Evolutionary conservation across 2,113 vertebrate species (phyloP).

Genomic region (Ageneiosus marmoratus): DNA sequence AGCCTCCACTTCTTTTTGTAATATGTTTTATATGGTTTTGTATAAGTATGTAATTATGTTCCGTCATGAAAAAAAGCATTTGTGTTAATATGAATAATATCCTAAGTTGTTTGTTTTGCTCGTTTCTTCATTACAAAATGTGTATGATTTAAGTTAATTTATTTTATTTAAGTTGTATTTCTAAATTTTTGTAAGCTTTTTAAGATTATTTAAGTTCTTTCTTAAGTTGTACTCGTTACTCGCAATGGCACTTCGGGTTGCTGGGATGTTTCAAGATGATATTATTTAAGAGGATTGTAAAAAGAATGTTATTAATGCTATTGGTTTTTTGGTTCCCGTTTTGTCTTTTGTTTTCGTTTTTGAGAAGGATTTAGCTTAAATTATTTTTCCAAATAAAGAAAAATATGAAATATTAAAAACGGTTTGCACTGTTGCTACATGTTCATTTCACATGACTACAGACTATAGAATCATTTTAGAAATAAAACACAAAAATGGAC

Average conservation of each 20-base stretch:
- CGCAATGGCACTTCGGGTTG: slow-evolving; percentile 99
- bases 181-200: slow-evolving; percentile 91
- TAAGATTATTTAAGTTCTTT: slow-evolving; percentile 78
- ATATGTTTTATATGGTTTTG: slow-evolving; percentile 51
- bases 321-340: slow-evolving; percentile 77
- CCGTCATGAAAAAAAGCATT: slow-evolving; percentile 36
- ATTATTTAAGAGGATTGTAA: slow-evolving; percentile 99
- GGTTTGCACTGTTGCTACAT: not conserved
- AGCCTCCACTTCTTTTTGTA: slow-evolving; percentile 74
- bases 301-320: slow-evolving; percentile 87
- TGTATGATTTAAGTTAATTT: slow-evolving; percentile 80
- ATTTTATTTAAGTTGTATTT: slow-evolving; percentile 81
- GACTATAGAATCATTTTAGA: not conserved
- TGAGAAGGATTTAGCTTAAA: slow-evolving; percentile 96
- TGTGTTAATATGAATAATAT: slow-evolving; percentile 68
- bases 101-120: slow-evolving; percentile 85
- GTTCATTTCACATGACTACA: not conserved
- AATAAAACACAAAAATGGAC: not conserved
- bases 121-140: slow-evolving; percentile 77
- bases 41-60: slow-evolving; percentile 53
- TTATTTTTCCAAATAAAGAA: slow-evolving; percentile 99
- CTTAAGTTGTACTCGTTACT: slow-evolving; percentile 70
- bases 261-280: slow-evolving; percentile 93
- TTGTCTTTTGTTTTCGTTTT: slow-evolving; percentile 75
- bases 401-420: slow-evolving; percentile 76